Base-by-base conservation (phyloP, 2,797 vertebrate species). In the Sebastes ruberrimus region DNA sequence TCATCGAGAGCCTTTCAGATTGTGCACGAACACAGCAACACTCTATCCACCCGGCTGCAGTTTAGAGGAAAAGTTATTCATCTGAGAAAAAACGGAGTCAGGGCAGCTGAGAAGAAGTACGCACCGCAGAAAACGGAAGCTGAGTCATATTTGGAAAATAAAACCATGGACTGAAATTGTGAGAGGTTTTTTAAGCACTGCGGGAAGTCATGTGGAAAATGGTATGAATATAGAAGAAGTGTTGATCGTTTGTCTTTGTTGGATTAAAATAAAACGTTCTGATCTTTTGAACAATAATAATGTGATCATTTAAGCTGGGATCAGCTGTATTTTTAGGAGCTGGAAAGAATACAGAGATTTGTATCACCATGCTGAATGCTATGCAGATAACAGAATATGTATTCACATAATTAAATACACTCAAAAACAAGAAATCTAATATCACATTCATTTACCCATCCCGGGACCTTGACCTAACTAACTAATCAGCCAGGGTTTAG, bases 1-100 rank as follows among this genome's bases (percentile, higher is more conserved):
- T 96, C 95, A 95, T 92, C 92, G n/a, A 30, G 56, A 78, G 76
- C 82, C 76, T 91, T 90, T 92, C 75, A 90, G 84, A 88, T 84
- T 75, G 78, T 53, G 52, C 71, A 71, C 70, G 73, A 86, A 80
- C 78, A 35, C 70, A 22, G 82, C 67, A 32, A n/a, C 66, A 74
- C 60, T 83, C 74, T 61, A 46, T 52, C 69, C 85, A 79, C 68
- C 74, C 38, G 42, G 72, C 65, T 59, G 78, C 71, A 53, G 60
- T 70, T 88, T 81, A 74, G 71, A 81, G 89, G 59, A 79, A 88
- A 85, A 67, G 22, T 64, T 56, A 68, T 76, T 81, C 64, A 74
- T 81, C 56, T 76, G 78, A 83, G 81, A 74, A 71, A 79, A 74
- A 82, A 82, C 18, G 18, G 25, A 77, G 61, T 53, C 35, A 14